Evolutionary conservation across 2,113 vertebrate genomes (phyloP).

Genomic region (Cyprinodon tularosa): DNA sequence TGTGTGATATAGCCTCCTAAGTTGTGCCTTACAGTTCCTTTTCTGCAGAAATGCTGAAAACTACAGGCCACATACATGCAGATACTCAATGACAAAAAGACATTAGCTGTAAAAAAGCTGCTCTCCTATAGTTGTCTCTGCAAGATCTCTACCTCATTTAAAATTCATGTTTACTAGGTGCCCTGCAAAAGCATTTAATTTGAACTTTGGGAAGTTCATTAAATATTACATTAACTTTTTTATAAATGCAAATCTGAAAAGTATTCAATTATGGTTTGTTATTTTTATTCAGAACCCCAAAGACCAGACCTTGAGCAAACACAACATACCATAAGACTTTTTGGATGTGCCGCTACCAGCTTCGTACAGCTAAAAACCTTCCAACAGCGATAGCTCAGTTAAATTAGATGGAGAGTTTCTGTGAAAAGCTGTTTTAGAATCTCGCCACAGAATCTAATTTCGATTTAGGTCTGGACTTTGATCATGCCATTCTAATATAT

Average conservation of each 20-base stretch:
- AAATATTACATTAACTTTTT: not conserved
- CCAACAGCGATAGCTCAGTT: no score
- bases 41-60: constrained; percentile 24
- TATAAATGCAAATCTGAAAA: not conserved
- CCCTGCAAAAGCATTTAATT: not conserved
- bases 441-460: no score
- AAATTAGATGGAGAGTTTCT: no score
- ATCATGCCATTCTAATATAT: no score
- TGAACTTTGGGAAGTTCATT: not conserved
- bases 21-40: constrained; percentile 39
- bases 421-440: no score
- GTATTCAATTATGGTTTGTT: not conserved
- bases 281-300: not conserved
- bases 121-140: not conserved
- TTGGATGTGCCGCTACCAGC: not conserved
- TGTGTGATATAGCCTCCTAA: constrained; percentile 53
- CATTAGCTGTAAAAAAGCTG: constrained; percentile 1
- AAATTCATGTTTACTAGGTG: not conserved
- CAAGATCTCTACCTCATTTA: not conserved
- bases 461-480: no score
- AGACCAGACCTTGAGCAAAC: not conserved
- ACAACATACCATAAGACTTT: not conserved
- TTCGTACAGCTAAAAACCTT: no score
- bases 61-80: constrained; percentile 33
- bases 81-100: constrained; percentile 20